Conservation (phyloP, 1,140 invertebrate genomes). For the Neodiprion virginianus region DNA sequence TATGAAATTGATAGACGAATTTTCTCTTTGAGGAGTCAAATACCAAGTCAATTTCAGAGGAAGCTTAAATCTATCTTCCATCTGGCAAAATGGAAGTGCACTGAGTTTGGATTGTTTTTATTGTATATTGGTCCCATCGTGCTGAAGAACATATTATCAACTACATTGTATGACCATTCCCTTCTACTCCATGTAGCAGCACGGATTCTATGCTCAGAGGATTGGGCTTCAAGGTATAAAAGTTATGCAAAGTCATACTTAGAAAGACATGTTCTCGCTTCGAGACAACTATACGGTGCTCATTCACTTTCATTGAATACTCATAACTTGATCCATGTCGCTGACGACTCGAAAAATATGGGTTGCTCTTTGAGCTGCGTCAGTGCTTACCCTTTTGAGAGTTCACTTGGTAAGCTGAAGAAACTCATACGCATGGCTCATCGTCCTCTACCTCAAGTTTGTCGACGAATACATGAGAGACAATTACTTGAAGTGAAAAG, state of each 20-base stretch:
- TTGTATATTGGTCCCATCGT: slow-evolving; percentile 30
- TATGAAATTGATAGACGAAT: slow-evolving; percentile 25
- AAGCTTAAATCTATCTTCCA: slow-evolving; percentile 24
- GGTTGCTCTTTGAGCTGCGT: slow-evolving; percentile 12
- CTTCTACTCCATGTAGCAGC: slow-evolving; percentile 26
- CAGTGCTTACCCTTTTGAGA: slow-evolving; percentile 22
- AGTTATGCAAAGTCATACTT: background rate
- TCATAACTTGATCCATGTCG: slow-evolving; percentile 14
- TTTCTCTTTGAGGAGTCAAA: slow-evolving; percentile 15
- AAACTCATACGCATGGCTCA: slow-evolving; percentile 14
- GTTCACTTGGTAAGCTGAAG: slow-evolving; percentile 21
- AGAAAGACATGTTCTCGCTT: background rate
- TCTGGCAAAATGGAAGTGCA: slow-evolving; percentile 29
- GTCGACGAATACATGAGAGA: slow-evolving; percentile 18
- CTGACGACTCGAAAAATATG: slow-evolving; percentile 13
- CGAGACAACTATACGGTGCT: background rate
- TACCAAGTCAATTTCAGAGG: slow-evolving; percentile 30
- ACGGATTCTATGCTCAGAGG: slow-evolving; percentile 25
- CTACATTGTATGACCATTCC: slow-evolving; percentile 27
- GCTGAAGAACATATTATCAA: slow-evolving; percentile 22
- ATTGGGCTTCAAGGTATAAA: slow-evolving; percentile 3
- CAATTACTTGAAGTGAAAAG: slow-evolving; percentile 8
- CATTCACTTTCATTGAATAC: background rate
- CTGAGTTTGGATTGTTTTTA: slow-evolving; percentile 30
- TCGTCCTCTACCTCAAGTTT: slow-evolving; percentile 18